These are phyloP conservation scores for Taphrorychus bicolor DNA, from an alignment of 2,888 invertebrate genomes.

Conservation along the genomic window DNA sequence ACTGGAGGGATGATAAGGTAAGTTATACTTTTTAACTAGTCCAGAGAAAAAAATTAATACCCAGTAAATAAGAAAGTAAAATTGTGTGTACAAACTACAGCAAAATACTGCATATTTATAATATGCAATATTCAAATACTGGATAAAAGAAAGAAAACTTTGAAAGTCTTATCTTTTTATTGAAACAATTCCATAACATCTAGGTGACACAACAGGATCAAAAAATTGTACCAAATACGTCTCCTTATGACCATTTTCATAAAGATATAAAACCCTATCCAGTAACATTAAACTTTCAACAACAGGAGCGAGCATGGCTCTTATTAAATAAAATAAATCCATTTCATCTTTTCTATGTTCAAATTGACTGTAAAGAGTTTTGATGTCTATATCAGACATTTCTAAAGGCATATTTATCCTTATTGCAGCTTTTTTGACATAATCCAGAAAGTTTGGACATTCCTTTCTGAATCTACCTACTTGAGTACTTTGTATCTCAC, in stretches of 20 bases:
- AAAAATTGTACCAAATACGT: slow-evolving; percentile 79
- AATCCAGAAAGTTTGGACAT: slow-evolving; percentile 70
- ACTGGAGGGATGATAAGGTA: slow-evolving; percentile 70
- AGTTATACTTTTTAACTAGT: not conserved
- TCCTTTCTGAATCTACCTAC: slow-evolving; percentile 64
- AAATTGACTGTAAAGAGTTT: slow-evolving; percentile 57
- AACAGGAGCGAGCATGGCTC: slow-evolving; percentile 78
- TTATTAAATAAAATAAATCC: slow-evolving; percentile 77
- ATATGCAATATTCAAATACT: not conserved
- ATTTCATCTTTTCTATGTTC: slow-evolving; percentile 65
- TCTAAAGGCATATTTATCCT: slow-evolving; percentile 66
- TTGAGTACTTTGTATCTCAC: slow-evolving; percentile 59
- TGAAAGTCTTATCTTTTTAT: slow-evolving; percentile 55
- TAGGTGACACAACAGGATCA: slow-evolving; percentile 83
- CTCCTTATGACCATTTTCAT: slow-evolving; percentile 67
- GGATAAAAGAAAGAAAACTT: not conserved
- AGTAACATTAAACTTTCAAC: slow-evolving; percentile 83
- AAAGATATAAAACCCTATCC: slow-evolving; percentile 80
- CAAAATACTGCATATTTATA: no score
- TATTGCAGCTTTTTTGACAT: slow-evolving; percentile 71
- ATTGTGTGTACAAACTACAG: no score
- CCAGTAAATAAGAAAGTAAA: no score
- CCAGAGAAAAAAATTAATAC: no score
- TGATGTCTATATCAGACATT: slow-evolving; percentile 60
- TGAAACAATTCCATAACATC: slow-evolving; percentile 79